These are phyloP conservation scores for Chiridota heheva DNA, from an alignment of 35 echinoderm and acorn worm species.

Conservation along the genomic window DNA sequence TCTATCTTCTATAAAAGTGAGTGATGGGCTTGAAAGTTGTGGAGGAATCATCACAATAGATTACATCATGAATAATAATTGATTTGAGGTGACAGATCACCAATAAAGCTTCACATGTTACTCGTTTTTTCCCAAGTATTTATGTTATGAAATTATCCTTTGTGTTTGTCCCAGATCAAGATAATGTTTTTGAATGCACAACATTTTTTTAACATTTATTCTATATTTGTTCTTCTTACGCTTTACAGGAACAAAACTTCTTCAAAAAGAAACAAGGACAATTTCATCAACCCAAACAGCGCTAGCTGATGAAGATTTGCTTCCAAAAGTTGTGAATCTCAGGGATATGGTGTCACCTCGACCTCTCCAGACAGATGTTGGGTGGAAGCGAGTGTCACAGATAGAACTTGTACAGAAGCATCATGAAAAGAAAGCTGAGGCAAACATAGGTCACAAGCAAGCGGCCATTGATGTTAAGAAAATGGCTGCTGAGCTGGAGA, in stretches of 20 bases:
- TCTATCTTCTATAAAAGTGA: too few species aligned
- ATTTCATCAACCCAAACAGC: background rate
- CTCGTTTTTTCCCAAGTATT: too few species aligned
- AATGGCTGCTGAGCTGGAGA: slow-evolving; percentile 60
- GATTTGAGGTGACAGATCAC: too few species aligned
- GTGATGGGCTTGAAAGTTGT: too few species aligned
- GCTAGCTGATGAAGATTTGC: background rate
- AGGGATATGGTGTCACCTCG: background rate
- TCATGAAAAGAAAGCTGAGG: slow-evolving; percentile 69
- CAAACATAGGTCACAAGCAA: slow-evolving; percentile 50
- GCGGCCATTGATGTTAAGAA: slow-evolving; percentile 70
- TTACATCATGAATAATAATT: too few species aligned
- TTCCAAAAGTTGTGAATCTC: slow-evolving; percentile 55
- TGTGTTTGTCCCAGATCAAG: too few species aligned
- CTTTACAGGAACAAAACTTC: slow-evolving; percentile 47
- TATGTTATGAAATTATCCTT: too few species aligned
- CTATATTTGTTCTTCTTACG: slow-evolving; percentile 11
- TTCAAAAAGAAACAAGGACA: slow-evolving; percentile 59
- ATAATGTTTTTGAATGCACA: too few species aligned
- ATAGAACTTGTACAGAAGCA: slow-evolving; percentile 79
- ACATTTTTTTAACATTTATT: background rate
- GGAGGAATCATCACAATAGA: too few species aligned
- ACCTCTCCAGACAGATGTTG: slow-evolving; percentile 46
- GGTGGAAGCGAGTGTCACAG: slow-evolving; percentile 62
- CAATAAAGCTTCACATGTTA: too few species aligned